Base-by-base conservation (phyloP, 2,797 vertebrate species). In the Leucoraja ocellata region DNA sequence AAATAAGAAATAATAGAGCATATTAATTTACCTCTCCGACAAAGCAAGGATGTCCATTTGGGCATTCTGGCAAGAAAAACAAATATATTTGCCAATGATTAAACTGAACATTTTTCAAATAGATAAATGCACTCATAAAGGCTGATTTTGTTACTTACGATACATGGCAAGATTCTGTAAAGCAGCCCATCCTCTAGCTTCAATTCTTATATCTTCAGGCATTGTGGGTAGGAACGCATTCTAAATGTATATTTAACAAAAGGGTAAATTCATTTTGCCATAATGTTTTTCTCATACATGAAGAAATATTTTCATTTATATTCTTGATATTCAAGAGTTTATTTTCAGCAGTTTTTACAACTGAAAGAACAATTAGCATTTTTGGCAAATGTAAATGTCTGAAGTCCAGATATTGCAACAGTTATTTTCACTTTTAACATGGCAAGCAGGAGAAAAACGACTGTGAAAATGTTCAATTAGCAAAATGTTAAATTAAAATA, bases 211-310 rank as follows among this genome's bases (percentile, higher is more conserved):
- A 94, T 99, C 98, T 94, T 99, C 98, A 0, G 98, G 98, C 99
- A 99, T 99, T 0, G 98, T 98, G 10, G 99, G 99, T 93, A 99
- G 95, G 94, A 97, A 99, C 0, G 98, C 96, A 1, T 1, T 83
- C 99, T 99, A 94, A 65, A 65, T 73, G 18, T 63, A 32, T 18
- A 88, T n/a, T 78, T 32, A 21, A 88, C 5, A 61, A 61, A 61
- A 84, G 11, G 23, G 25, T n/a, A 63, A 86, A 58, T 13, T 86
- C 83, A 63, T 63, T 63, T 58, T 86, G 83, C 83, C 63, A 58
- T 58, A n/a, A 61, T 54, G 54, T n/a, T 28, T 63, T 65, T 32
- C 5, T 65, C 9, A 88, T 88, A 18, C 21, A 18, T 65, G 13
- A 18, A 11, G 63, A 73, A 61, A 54, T 86, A n/a, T n/a, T 32